Base-by-base conservation (phyloP, 2,888 invertebrate species). In the Cantharis nigra region DNA sequence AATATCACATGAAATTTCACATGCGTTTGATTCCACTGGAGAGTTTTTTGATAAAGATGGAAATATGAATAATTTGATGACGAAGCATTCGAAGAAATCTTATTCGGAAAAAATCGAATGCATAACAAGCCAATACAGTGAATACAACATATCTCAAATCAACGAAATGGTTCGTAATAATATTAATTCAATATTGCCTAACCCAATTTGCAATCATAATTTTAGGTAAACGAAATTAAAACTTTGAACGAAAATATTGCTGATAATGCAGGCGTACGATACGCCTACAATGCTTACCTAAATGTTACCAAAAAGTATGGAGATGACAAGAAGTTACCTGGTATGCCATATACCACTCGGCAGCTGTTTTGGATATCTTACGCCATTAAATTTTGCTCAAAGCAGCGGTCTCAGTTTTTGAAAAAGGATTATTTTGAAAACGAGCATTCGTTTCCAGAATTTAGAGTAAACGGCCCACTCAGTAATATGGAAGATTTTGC, bases 191-290 rank as follows among this genome's bases (percentile, higher is more conserved):
- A 20, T 20, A n/a, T n/a, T n/a, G n/a, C n/a, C n/a, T n/a, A n/a
- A n/a, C n/a, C n/a, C 20, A 3, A 3, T 7, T 26, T 28, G 16
- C n/a, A n/a, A 33, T 33, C 0, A n/a, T 3, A 80, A 77, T 83
- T 85, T 79, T 80, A 97, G 96, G 87, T 98, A 72, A 97, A 97
- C 85, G 98, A 98, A 72, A 93, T 96, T 76, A 95, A 96, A 85
- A 97, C 97, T 0, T 96, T 97, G 89, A 97, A 97, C 10, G 97
- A 98, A 87, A 98, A 98, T 87, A 97, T 98, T 75, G 98, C 98
- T 0, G 98, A 98, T 87, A 98, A 97, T 86, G 97, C 97, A 3
- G 98, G 97, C 0, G 92, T 97, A 80, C 97, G 97, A 86, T 95
- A 96, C 86, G 95, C 97, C 0, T 98, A 97, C 87, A 90, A 92